Evolutionary conservation across 2,888 invertebrate species (phyloP), one percentile per base, ranked within the genome.

Genomic region (Hedya salicella): DNA sequence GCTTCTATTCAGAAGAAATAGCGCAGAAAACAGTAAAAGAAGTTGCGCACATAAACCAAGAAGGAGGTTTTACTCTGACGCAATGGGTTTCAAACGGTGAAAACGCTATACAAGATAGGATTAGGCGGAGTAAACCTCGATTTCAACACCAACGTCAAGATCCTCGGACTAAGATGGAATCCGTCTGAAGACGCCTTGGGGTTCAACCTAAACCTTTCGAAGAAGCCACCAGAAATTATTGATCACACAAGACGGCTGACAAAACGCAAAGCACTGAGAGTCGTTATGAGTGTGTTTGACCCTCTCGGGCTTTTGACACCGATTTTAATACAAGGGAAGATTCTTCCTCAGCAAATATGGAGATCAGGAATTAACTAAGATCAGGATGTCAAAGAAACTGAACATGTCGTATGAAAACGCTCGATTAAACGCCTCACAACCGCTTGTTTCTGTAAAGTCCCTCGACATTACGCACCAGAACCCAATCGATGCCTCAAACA

Each of bases 241-340:
- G 6, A 25, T 6, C 25, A 25, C 6, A 25, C 6, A 6, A 25
- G 25, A 25, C 25, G 25, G 3, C 8, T 13, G 13, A 75, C 74
- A 6, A 76, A 77, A 46, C 44, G 74, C 17, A 65, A 73, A 36
- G 52, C 71, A 8, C 57, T 77, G 3, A 57, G 70, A 1, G 57
- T 71, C 0, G 64, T 77, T 0, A 78, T 80, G 78, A 75, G 75
- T 0, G 48, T 79, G 0, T 81, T 72, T 48, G 77, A 79, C 48
- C 78, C 77, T 49, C 13, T 44, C 4, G 60, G 60, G 3, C n/a
- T 60, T 13, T 48, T 36, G 6, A 25, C 60, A 4, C 60, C 60
- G 9, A 46, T 60, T 8, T 17, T 46, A 5, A 21, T 39, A 32
- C 60, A 17, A 9, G 49, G 46, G 2, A 49, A 60, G 16, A 44